Evolutionary conservation across 2,888 invertebrate species (phyloP).

Genomic region (Hirtodrosophila alboralis): DNA sequence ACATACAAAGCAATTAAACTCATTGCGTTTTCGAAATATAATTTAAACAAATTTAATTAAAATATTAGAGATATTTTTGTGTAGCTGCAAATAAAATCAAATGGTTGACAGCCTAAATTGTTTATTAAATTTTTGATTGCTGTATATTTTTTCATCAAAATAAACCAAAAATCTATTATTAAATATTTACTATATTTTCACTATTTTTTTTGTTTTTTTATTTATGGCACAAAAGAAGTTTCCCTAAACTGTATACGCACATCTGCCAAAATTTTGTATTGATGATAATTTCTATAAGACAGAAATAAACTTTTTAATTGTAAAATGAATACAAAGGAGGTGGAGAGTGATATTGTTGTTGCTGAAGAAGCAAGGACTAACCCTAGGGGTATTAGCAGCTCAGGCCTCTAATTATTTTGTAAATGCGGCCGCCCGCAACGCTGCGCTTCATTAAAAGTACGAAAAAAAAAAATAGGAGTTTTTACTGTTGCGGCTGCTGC

Average conservation of each 20-base stretch:
- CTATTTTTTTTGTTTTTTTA: too few species aligned
- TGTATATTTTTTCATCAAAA: too few species aligned
- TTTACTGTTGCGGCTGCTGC: slow-evolving; percentile 22
- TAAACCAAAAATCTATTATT: too few species aligned
- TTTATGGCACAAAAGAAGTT: slow-evolving; percentile 14
- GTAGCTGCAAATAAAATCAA: too few species aligned
- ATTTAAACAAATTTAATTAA: too few species aligned
- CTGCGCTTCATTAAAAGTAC: slow-evolving; percentile 66
- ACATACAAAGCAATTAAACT: too few species aligned
- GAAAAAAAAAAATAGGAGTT: slow-evolving; percentile 9
- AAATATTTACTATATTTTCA: too few species aligned
- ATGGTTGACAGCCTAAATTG: too few species aligned
- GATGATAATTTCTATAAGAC: slow-evolving; percentile 41
- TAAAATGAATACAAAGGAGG: slow-evolving; percentile 20
- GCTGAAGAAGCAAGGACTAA: slow-evolving; percentile 2
- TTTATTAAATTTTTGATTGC: too few species aligned
- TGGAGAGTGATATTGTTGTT: neutral
- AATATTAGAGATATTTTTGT: too few species aligned
- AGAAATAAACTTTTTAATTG: slow-evolving; percentile 53
- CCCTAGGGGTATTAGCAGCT: slow-evolving; percentile 27
- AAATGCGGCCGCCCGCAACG: slow-evolving; percentile 56
- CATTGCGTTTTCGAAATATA: too few species aligned
- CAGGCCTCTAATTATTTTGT: slow-evolving; percentile 54
- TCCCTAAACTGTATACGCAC: slow-evolving; percentile 56
- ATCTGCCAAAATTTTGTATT: slow-evolving; percentile 41